A percentile compares a stretch with the other conserved stretches of the same genome.
Evolutionary conservation across 53 echinoderm and acorn worm species (phyloP).

Genomic region (Zoroaster sp.): DNA sequence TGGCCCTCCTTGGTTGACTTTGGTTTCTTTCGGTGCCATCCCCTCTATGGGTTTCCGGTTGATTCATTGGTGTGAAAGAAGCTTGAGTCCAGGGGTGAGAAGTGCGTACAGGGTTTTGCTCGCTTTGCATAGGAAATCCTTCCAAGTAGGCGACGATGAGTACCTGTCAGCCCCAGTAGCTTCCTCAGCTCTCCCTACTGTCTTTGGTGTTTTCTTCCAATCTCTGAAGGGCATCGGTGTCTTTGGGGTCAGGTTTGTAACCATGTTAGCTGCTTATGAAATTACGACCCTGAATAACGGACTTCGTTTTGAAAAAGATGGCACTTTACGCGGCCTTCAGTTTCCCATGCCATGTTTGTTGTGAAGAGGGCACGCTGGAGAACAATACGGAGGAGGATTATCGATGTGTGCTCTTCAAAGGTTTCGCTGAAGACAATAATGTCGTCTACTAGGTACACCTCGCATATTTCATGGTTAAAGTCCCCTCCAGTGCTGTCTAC

Average conservation of each 20-base stretch:
- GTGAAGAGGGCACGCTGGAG: slow-evolving; percentile 36
- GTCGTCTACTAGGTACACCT: slow-evolving; percentile 63
- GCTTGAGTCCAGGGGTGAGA: no score
- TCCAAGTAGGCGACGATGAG: slow-evolving; percentile 36
- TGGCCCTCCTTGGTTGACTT: background rate
- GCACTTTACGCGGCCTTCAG: slow-evolving; percentile 59
- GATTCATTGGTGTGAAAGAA: no score
- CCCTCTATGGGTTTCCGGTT: no score
- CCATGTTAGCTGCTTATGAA: slow-evolving; percentile 52
- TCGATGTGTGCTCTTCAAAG: slow-evolving; percentile 56
- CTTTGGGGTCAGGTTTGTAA: slow-evolving; percentile 42
- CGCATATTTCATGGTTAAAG: slow-evolving; percentile 43
- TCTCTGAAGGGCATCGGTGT: slow-evolving; percentile 13
- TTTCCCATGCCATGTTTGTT: slow-evolving; percentile 68
- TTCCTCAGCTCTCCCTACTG: slow-evolving; percentile 58
- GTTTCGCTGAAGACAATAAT: slow-evolving; percentile 50
- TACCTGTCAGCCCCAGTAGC: slow-evolving; percentile 44
- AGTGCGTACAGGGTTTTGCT: slow-evolving; percentile 60
- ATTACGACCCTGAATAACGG: slow-evolving; percentile 49
- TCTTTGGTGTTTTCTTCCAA: slow-evolving; percentile 41
- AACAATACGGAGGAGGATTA: slow-evolving; percentile 34
- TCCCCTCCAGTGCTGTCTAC: slow-evolving; percentile 47
- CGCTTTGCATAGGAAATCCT: slow-evolving; percentile 16
- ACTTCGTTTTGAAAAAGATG: slow-evolving; percentile 43
- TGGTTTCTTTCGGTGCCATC: no score